Evolutionary conservation across 2,113 vertebrate genomes (phyloP), one percentile per base, ranked within the genome.

Genomic region (Thomomys bottae): DNA sequence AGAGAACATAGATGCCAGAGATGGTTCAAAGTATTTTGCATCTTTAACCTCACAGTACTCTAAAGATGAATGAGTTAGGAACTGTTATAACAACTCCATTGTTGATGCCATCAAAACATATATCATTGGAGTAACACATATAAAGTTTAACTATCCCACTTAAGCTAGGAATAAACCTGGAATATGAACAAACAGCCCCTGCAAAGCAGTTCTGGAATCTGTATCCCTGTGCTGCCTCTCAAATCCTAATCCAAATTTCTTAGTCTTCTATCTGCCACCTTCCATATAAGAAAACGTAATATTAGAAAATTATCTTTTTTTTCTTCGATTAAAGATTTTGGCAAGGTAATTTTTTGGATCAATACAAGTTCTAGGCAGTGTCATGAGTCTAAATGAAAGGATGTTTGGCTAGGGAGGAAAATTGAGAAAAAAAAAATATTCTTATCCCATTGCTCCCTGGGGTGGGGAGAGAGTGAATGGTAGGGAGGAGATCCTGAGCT

Each of bases 381-480:
- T 88, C 26, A 76, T 9, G 5, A 7, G 12, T 81, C 3, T 12
- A 4, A 5, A 9, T 81, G 3, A 8, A 20, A 28, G 26, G 24
- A 2, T 71, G 28, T 94, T 87, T 63, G 59, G 63, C 15, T 20
- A 84, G n/a, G 12, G 71, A 76, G 64, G 34, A 38, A 9, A 87
- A 91, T 8, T 91, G 45, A 63, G 49, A 23, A 49, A 82, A 61
- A 93, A 63, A 67, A 82, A 38, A n/a, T 57, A 11, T 85, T 86
- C 24, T 61, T 77, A 76, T 70, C 21, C 38, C 64, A 15, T 15
- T 73, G 20, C 71, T 77, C 1, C 14, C 61, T 59, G 32, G 23
- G 59, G 6, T 24, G 24, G 59, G 4, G 4, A 54, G 32, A 67
- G 6, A 45, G 23, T 36, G 36, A 84, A 20, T 17, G 10, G 2